Conservation (phyloP, 92 coral and sea anemone species). For the Anthopleura xanthogrammica region DNA sequence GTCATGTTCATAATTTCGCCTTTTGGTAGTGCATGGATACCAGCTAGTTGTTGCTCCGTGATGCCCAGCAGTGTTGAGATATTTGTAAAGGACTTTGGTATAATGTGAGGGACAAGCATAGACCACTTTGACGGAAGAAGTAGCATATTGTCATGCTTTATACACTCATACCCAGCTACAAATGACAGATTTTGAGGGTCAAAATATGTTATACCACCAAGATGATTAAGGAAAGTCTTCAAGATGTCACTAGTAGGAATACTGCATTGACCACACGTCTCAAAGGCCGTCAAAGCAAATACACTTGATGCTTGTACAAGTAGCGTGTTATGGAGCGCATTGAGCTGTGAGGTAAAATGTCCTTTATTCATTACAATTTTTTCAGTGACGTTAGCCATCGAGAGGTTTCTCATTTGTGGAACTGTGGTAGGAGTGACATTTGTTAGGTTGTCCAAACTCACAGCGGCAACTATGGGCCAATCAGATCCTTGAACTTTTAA, state of each 20-base stretch:
- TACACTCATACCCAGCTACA: conserved; percentile 34
- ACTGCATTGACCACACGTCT: conserved; percentile 42
- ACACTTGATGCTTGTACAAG: conserved; percentile 29
- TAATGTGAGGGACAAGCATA: conserved; percentile 44
- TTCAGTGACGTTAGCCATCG: conserved; percentile 32
- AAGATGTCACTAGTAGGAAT: conserved; percentile 49
- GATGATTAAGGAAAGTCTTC: conserved; percentile 36
- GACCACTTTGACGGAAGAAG: conserved; percentile 66
- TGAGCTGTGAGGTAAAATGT: not conserved
- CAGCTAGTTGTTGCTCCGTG: conserved; percentile 43
- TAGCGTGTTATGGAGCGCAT: conserved; percentile 26
- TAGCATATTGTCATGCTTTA: conserved; percentile 39
- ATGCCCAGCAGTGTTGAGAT: conserved; percentile 41
- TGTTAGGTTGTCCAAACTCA: conserved; percentile 29
- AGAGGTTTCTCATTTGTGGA: conserved; percentile 4
- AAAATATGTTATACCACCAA: conserved; percentile 31
- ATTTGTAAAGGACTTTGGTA: conserved; percentile 41
- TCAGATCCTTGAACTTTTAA: conserved; percentile 41
- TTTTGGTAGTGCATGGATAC: conserved; percentile 35
- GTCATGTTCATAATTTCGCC: conserved; percentile 41
- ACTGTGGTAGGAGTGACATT: conserved; percentile 17
- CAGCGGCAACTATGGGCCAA: conserved; percentile 63
- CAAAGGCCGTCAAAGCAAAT: conserved; percentile 52
- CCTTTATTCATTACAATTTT: conserved; percentile 20
- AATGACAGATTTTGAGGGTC: conserved; percentile 40